Percentiles rank a stretch among this genome's conserved stretches.
phyloP scores from a whole-genome alignment of 92 coral and sea anemone genomes.

The Phenganax stokvisi region DNA sequence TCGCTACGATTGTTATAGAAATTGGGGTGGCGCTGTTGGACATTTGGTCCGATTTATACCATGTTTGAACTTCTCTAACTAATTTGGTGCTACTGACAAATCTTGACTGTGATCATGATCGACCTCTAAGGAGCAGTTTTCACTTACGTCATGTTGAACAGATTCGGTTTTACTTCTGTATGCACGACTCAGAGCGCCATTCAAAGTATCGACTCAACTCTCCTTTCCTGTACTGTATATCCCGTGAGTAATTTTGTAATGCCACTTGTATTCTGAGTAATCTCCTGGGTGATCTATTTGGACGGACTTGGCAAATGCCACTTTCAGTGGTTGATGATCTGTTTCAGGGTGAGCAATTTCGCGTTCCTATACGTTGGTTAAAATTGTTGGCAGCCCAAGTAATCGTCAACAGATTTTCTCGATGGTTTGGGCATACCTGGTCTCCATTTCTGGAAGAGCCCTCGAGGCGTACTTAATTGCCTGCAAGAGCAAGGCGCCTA shows the following conservation, averaged over 20 bases:
- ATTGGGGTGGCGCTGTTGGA: slow-evolving; percentile 20
- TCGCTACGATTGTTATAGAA: slow-evolving; percentile 44
- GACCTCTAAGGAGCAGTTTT: neutral
- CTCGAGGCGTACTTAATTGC: slow-evolving; percentile 52
- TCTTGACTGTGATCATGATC: slow-evolving; percentile 29
- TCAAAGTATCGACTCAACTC: slow-evolving; percentile 36
- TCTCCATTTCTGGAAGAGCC: slow-evolving; percentile 48
- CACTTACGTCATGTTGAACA: slow-evolving; percentile 38
- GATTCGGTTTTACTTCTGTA: slow-evolving; percentile 42
- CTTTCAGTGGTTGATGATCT: slow-evolving; percentile 45
- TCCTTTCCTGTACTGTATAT: slow-evolving; percentile 47
- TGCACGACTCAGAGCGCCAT: slow-evolving; percentile 38
- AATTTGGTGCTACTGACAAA: slow-evolving; percentile 17
- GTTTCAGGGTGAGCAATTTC: slow-evolving; percentile 39
- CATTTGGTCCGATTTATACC: slow-evolving; percentile 13
- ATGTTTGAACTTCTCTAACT: slow-evolving; percentile 20
- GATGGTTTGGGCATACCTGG: slow-evolving; percentile 1
- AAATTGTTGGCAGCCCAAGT: slow-evolving; percentile 48
- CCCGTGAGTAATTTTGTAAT: slow-evolving; percentile 40
- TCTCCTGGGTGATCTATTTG: slow-evolving; percentile 53
- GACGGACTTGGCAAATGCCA: slow-evolving; percentile 46
- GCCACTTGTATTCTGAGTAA: slow-evolving; percentile 41
- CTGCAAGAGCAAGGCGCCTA: slow-evolving; percentile 51
- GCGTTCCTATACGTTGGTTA: slow-evolving; percentile 47
- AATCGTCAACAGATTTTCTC: slow-evolving; percentile 47